A percentile compares a stretch with the other conserved stretches of the same genome.
These are phyloP conservation scores for Samia ricini DNA, from an alignment of 1,140 invertebrate species.

Conservation along the genomic window DNA sequence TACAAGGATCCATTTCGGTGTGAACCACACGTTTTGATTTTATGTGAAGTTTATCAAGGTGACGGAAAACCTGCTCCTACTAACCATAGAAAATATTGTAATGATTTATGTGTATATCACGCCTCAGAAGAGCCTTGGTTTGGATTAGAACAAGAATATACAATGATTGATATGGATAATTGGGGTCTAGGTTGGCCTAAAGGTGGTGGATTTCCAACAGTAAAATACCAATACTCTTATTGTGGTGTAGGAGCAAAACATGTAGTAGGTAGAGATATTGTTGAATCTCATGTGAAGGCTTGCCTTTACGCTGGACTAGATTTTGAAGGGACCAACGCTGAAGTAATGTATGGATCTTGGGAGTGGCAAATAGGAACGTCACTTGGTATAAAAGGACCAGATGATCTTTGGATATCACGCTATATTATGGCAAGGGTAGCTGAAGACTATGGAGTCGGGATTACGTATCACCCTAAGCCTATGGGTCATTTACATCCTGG, in stretches of 20 bases:
- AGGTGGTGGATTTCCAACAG: conserved; percentile 85
- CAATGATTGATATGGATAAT: conserved; percentile 87
- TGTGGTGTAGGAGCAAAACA: conserved; percentile 98
- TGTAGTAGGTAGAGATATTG: conserved; percentile 92
- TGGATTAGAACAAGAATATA: conserved; percentile 92
- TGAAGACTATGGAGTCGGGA: conserved; percentile 94
- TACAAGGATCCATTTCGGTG: conserved; percentile 95
- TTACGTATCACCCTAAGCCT: conserved; percentile 93
- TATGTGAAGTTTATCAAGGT: conserved; percentile 83
- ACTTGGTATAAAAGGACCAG: conserved; percentile 90
- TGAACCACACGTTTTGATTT: conserved; percentile 92
- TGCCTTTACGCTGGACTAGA: conserved; percentile 95
- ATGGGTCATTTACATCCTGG: conserved; percentile 96
- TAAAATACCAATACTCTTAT: conserved; percentile 76
- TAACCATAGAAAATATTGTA: conserved; percentile 88
- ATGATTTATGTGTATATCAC: conserved; percentile 85
- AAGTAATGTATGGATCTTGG: conserved; percentile 96
- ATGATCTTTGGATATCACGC: conserved; percentile 94
- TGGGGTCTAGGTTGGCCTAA: conserved; percentile 94
- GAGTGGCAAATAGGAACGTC: conserved; percentile 88
- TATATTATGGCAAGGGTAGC: conserved; percentile 91
- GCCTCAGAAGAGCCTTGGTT: conserved; percentile 95
- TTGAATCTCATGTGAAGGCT: conserved; percentile 81
- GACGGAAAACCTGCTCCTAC: conserved; percentile 68
- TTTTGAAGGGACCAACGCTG: conserved; percentile 95